Conservation (phyloP, 2,888 invertebrate species). For the Orthosia cruda region DNA sequence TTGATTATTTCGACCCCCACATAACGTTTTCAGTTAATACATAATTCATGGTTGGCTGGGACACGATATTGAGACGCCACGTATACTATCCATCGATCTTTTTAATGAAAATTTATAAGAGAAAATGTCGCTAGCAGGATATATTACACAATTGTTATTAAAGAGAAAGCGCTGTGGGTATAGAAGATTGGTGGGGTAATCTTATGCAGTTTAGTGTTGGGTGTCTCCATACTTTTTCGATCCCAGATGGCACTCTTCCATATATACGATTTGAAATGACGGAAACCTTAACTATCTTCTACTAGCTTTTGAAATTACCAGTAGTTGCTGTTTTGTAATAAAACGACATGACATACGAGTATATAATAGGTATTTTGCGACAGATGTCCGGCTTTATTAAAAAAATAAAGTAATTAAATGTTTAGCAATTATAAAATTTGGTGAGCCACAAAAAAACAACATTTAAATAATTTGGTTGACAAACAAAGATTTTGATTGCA, state of each 20-base stretch:
- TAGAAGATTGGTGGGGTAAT: not conserved
- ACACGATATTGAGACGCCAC: conserved; percentile 52
- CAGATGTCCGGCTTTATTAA: too few species aligned
- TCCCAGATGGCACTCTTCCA: too few species aligned
- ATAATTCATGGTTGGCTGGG: conserved; percentile 62
- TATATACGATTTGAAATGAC: too few species aligned
- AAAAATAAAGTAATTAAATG: too few species aligned
- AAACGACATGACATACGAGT: too few species aligned
- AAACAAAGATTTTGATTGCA: too few species aligned
- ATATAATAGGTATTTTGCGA: too few species aligned
- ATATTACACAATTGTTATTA: conserved; percentile 44
- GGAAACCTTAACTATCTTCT: not conserved
- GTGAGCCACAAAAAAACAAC: too few species aligned
- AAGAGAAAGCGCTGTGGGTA: conserved; percentile 8
- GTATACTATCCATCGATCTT: conserved; percentile 57
- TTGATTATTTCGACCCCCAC: conserved; percentile 47
- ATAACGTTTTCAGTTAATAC: conserved; percentile 56
- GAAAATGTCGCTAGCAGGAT: conserved; percentile 37
- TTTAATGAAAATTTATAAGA: conserved; percentile 67
- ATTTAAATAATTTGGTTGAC: too few species aligned
- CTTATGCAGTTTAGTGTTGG: conserved; percentile 28
- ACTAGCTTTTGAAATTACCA: not conserved
- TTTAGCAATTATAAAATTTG: too few species aligned
- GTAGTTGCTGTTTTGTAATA: too few species aligned
- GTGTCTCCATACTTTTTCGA: not conserved